Evolutionary conservation across 2,113 vertebrate genomes (phyloP).

Genomic region (Pomatostomus ruficeps): DNA sequence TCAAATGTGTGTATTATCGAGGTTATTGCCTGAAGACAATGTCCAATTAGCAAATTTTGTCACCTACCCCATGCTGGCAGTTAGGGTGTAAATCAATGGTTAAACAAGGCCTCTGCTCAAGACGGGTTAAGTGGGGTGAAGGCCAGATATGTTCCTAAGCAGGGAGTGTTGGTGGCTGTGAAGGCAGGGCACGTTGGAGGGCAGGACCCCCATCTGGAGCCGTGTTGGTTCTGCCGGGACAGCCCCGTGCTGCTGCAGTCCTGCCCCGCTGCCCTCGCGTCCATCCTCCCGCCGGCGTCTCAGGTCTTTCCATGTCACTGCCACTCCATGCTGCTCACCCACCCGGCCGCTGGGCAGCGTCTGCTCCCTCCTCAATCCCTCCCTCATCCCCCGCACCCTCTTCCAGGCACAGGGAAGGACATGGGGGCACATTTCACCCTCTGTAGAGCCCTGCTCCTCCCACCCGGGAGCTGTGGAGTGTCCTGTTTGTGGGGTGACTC

Average conservation of each 20-base stretch:
- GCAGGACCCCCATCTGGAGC: background rate
- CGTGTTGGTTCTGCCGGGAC: background rate
- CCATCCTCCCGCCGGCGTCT: background rate
- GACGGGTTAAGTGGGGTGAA: background rate
- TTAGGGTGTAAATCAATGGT: background rate
- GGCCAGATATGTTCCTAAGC: background rate
- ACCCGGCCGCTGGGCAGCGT: fast-evolving
- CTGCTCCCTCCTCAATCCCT: background rate
- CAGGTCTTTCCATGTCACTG: fast-evolving
- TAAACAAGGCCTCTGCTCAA: background rate
- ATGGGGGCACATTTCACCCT: background rate
- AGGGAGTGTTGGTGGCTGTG: background rate
- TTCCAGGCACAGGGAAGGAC: background rate
- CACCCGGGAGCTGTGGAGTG: fast-evolving
- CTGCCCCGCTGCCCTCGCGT: fast-evolving
- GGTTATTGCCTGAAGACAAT: background rate
- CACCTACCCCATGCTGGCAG: background rate
- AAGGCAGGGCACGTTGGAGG: background rate
- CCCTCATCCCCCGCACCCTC: fast-evolving
- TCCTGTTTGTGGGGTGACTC: background rate
- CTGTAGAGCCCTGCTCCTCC: fast-evolving
- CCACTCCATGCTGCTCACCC: background rate
- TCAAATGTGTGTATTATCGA: background rate
- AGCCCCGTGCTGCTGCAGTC: background rate
- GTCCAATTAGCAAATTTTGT: background rate